Conservation (phyloP, 1,140 invertebrate species). For the Carcinoscorpius rotundicauda region DNA sequence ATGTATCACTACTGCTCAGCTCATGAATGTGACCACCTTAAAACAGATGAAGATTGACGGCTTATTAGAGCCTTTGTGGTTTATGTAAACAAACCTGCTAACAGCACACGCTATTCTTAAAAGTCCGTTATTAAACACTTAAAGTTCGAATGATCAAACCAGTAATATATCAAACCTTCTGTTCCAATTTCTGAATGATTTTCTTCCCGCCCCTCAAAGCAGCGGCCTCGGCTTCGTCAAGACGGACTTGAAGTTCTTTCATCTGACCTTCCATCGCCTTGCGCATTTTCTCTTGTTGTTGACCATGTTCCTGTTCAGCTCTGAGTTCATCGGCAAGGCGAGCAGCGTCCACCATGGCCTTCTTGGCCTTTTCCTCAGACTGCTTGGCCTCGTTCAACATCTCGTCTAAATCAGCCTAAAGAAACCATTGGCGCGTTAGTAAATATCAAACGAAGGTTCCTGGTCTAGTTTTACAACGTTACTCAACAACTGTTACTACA, state of each 20-base stretch:
- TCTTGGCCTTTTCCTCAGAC: conserved; percentile 94
- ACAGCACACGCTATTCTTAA: too few species aligned
- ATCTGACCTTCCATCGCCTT: conserved; percentile 93
- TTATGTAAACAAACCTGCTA: too few species aligned
- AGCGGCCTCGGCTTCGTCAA: conserved; percentile 46
- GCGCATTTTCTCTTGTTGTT: conserved; percentile 93
- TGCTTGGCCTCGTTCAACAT: conserved; percentile 90
- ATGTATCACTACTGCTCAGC: too few species aligned
- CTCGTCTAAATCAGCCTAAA: conserved; percentile 80
- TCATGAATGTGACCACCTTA: too few species aligned
- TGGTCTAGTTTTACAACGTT: too few species aligned
- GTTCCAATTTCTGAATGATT: conserved; percentile 44
- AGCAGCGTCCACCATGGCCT: conserved; percentile 95
- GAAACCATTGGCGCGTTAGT: neutral
- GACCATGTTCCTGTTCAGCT: conserved; percentile 96
- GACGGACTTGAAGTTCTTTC: conserved; percentile 81
- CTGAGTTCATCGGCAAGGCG: conserved; percentile 93
- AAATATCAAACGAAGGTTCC: too few species aligned
- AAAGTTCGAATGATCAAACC: too few species aligned
- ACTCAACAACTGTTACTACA: too few species aligned
- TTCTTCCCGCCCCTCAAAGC: conserved; percentile 96
- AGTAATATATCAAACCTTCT: conserved; percentile 18
- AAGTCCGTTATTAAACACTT: too few species aligned
- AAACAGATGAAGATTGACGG: too few species aligned
- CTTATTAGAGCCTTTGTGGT: too few species aligned